phyloP scores from a whole-genome alignment of 2,888 invertebrate species.

The Helicoverpa assulta region DNA sequence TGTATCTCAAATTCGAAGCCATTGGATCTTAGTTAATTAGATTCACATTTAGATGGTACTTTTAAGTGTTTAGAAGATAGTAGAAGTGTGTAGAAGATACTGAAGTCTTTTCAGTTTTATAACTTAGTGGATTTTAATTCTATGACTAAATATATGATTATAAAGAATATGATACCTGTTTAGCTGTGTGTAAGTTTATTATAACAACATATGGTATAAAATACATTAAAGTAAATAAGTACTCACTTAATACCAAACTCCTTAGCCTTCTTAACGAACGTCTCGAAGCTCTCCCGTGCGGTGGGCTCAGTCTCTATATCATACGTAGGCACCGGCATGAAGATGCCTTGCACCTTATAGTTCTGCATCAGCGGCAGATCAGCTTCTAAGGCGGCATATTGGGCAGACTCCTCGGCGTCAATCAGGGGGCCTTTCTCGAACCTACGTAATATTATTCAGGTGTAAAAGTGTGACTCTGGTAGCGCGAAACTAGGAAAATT shows the following conservation, averaged over 20 bases:
- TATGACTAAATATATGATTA: too few relatives aligned
- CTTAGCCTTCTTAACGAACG: constrained; percentile 85
- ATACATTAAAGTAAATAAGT: neutral
- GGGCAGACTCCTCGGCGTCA: constrained; percentile 84
- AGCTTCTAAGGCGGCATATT: constrained; percentile 58
- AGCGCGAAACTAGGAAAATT: too few relatives aligned
- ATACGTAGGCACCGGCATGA: constrained; percentile 92
- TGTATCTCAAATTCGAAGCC: too few relatives aligned
- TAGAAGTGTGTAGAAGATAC: too few relatives aligned
- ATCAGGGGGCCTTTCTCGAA: constrained; percentile 95
- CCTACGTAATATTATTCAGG: constrained; percentile 70
- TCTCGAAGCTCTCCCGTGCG: constrained; percentile 73
- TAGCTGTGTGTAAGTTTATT: too few relatives aligned
- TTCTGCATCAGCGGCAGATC: constrained; percentile 65
- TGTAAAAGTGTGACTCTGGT: too few relatives aligned
- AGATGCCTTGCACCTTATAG: constrained; percentile 89
- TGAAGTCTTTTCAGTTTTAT: too few relatives aligned
- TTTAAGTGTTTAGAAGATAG: too few relatives aligned
- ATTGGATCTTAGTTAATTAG: too few relatives aligned
- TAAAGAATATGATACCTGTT: too few relatives aligned
- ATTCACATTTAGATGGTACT: too few relatives aligned
- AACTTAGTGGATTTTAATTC: too few relatives aligned
- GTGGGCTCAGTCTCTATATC: constrained; percentile 85
- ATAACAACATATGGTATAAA: neutral
- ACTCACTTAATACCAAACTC: constrained; percentile 86